These are phyloP conservation scores for Drosophila mauritiana DNA, from an alignment of 1,140 invertebrate species.

Conservation along the genomic window DNA sequence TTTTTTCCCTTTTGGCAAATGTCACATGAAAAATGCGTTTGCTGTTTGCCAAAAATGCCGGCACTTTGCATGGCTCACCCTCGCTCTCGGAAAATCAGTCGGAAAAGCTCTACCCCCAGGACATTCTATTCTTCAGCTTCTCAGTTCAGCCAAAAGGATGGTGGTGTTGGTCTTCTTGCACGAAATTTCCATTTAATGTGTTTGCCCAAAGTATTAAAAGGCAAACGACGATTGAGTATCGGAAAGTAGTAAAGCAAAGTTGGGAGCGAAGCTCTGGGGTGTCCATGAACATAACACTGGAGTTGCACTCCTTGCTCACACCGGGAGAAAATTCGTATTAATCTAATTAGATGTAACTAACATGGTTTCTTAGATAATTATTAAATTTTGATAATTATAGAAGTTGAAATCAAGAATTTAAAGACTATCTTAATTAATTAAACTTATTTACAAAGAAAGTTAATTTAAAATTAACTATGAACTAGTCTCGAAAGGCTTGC, in stretches of 20 bases:
- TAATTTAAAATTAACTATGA: too few species aligned
- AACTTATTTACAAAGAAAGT: too few species aligned
- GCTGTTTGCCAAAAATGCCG: slow-evolving; percentile 62
- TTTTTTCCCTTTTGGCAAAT: slow-evolving; percentile 68
- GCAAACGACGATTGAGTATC: slow-evolving; percentile 79
- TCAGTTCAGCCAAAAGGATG: slow-evolving; percentile 17
- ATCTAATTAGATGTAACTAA: neutral
- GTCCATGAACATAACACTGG: slow-evolving; percentile 33
- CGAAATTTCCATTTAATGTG: slow-evolving; percentile 83
- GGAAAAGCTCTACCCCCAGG: slow-evolving; percentile 13
- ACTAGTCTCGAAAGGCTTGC: too few species aligned
- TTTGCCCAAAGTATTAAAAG: slow-evolving; percentile 82
- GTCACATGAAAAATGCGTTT: slow-evolving; percentile 80
- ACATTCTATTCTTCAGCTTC: slow-evolving; percentile 28
- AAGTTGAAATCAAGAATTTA: too few species aligned
- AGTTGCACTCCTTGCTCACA: slow-evolving; percentile 8
- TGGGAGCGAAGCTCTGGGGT: slow-evolving; percentile 44
- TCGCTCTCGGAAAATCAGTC: slow-evolving; percentile 8
- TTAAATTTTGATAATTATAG: too few species aligned
- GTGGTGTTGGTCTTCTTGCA: slow-evolving; percentile 57
- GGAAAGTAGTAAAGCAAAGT: slow-evolving; percentile 75
- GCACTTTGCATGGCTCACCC: slow-evolving; percentile 65
- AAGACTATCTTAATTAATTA: too few species aligned
- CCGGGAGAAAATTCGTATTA: neutral
- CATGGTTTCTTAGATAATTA: too few species aligned